Base-by-base conservation (phyloP, 2,113 vertebrate species). In the Myodes glareolus region DNA sequence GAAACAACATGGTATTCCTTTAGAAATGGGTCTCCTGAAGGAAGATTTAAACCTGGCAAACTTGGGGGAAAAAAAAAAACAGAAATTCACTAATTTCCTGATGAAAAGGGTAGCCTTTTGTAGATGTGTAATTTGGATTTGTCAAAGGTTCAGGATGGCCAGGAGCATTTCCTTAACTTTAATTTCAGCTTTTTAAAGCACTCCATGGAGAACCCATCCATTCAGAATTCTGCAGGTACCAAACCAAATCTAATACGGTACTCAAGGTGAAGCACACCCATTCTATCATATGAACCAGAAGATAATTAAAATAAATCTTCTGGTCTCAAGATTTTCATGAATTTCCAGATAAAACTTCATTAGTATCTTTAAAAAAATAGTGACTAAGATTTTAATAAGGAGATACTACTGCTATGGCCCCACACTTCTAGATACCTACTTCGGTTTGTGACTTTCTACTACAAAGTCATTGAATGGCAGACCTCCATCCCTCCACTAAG, bases 81-180 rank as follows among this genome's bases (percentile, higher is more conserved):
- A 90, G 94, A 98, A 98, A 97, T n/a, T 27, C 61, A 97, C 45
- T 95, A 94, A 97, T 98, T 97, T 96, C 68, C 95, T 84, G 97
- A 97, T 95, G 96, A 95, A 97, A 98, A 97, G 88, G 70, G 61
- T 84, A 95, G 97, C 97, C 89, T 96, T 95, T 97, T 96, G n/a
- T 9, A 97, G 97, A 97, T 97, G 0, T 3, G 80, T 77, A 95
- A 95, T 77, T 92, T 94, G 76, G 87, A 96, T 45, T 29, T 27
- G 72, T 96, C 97, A 75, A 86, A 33, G 92, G 91, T 88, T 68
- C 70, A 93, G 78, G 52, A 96, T 80, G 93, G 85, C 87, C 58
- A 97, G 90, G 97, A 97, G 87, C 93, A 94, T 91, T 77, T 97
- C 95, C 70, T 97, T 92, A 97, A 82, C 85, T 96, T n/a, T 90